Evolutionary conservation across 1,140 invertebrate genomes (phyloP), one percentile per base, ranked within the genome.

Genomic region (Cephus cinctus): DNA sequence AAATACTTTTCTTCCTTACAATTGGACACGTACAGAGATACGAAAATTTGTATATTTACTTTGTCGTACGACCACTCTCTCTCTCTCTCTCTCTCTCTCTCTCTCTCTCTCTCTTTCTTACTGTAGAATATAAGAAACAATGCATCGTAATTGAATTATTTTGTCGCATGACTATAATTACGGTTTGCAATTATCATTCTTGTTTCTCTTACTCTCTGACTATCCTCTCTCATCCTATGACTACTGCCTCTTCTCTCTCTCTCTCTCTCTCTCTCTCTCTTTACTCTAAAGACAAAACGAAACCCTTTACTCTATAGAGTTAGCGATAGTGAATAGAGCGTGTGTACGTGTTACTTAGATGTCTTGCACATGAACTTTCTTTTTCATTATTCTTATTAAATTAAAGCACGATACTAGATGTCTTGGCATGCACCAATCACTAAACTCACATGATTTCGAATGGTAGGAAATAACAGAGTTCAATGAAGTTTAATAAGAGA

Each of bases 291-390:
- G 25, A 50, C 42, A 32, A 38, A 50, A 52, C n/a, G n/a, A n/a
- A n/a, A n/a, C n/a, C 27, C 19, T 25, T 48, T 31, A 34, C 32
- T 21, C 21, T 20, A 40, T 68, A 67, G 61, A 66, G 58, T 55
- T 69, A 70, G 64, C 49, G 50, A 64, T 71, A 72, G 66, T 68
- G 60, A 59, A 61, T 49, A 57, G 67, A 67, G 63, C 58, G 59
- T 70, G 65, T 72, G 51, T 72, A 69, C 66, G 64, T 71, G 57
- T 75, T 67, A 52, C 71, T 70, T 74, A 73, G 65, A 73, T 72
- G 69, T 73, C 59, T 57, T 75, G 72, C 70, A 74, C 66, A 69
- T 63, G 63, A n/a, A n/a, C 57, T 72, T 55, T 63, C 61, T 65
- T 69, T 69, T 63, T 65, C 56, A 67, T 71, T 59, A 62, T 49